These are phyloP conservation scores for Lepas anatifera DNA, from an alignment of 2,888 invertebrate species.

Conservation along the genomic window DNA sequence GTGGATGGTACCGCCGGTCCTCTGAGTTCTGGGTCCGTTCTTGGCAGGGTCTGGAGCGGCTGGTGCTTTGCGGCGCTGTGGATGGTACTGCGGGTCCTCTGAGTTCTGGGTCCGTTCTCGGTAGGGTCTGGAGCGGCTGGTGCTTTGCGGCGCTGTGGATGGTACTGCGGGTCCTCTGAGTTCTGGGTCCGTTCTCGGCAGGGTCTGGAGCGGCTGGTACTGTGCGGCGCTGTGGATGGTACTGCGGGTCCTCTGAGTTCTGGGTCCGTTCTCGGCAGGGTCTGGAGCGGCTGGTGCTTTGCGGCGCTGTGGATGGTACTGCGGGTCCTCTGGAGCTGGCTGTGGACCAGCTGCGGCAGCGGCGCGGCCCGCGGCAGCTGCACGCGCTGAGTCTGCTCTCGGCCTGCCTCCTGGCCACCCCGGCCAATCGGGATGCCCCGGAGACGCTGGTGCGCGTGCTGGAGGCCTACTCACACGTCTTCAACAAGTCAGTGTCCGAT, in stretches of 20 bases:
- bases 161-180: too few species aligned
- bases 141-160: too few species aligned
- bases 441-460: background rate
- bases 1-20: too few species aligned
- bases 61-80: too few species aligned
- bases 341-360: background rate
- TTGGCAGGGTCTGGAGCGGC: too few species aligned
- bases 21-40: too few species aligned
- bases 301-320: conserved; percentile 38
- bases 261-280: conserved; percentile 42
- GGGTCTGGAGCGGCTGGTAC: conserved; percentile 44
- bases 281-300: conserved; percentile 52
- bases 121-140: too few species aligned
- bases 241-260: background rate
- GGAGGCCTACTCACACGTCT: background rate
- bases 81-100: too few species aligned
- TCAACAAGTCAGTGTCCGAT: conserved; percentile 6
- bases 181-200: background rate
- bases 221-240: conserved; percentile 39
- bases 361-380: background rate
- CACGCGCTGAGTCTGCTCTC: background rate
- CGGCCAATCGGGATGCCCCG: background rate
- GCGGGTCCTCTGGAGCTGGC: background rate
- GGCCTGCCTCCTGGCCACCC: background rate
- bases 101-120: too few species aligned